These are phyloP conservation scores for Cossypha polioptera DNA, from an alignment of 2,797 vertebrate species.

Conservation along the genomic window DNA sequence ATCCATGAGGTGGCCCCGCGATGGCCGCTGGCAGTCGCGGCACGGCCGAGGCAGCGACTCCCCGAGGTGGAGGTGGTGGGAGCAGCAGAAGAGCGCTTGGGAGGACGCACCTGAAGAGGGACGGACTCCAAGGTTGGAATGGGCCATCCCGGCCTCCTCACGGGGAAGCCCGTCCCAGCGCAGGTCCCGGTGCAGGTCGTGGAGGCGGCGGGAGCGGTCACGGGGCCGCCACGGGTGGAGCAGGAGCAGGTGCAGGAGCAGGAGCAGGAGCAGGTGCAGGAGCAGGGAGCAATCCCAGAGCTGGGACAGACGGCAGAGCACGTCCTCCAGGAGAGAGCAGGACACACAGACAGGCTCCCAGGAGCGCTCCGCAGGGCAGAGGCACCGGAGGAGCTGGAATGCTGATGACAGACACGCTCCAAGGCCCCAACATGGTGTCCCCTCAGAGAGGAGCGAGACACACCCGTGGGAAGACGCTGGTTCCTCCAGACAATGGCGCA, in stretches of 20 bases:
- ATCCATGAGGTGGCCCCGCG: rapidly evolving
- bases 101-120: neutral
- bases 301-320: neutral
- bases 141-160: rapidly evolving
- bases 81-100: neutral
- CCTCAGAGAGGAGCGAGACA: neutral
- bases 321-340: neutral
- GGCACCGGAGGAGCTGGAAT: neutral
- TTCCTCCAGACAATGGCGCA: neutral
- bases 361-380: rapidly evolving
- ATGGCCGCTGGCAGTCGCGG: rapidly evolving
- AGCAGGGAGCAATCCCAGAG: neutral
- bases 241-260: neutral
- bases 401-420: no score
- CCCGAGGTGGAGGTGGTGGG: neutral
- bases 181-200: rapidly evolving
- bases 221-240: neutral
- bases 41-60: rapidly evolving
- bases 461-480: neutral
- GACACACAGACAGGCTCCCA: neutral
- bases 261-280: neutral
- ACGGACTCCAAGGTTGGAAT: rapidly evolving
- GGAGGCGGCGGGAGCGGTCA: rapidly evolving
- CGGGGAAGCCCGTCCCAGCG: rapidly evolving
- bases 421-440: rapidly evolving